Conservation (phyloP, 1,140 invertebrate species). For the Caligus rogercresseyi region DNA sequence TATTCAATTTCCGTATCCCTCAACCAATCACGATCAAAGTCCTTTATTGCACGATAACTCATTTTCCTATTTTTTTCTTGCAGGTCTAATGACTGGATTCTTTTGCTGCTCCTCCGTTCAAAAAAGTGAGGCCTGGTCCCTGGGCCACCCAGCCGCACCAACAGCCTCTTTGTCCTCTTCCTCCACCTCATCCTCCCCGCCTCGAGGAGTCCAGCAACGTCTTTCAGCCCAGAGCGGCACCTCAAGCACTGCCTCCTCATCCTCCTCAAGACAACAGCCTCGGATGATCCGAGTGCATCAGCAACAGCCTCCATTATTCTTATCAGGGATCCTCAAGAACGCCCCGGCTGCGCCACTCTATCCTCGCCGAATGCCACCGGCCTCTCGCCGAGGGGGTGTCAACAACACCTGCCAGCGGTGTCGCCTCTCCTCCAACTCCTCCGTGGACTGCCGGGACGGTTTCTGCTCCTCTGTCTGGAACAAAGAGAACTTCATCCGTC, state of each 20-base stretch:
- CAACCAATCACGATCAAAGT: too few species aligned
- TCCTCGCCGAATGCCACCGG: not conserved
- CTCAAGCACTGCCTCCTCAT: not conserved
- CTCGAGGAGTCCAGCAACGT: not conserved
- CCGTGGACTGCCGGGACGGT: not conserved
- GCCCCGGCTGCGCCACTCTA: too few species aligned
- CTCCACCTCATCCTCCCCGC: not conserved
- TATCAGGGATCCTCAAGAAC: too few species aligned
- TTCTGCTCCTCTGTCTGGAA: not conserved
- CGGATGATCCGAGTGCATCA: too few species aligned
- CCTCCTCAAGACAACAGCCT: not conserved
- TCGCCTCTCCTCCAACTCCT: not conserved
- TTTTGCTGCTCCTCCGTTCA: not conserved
- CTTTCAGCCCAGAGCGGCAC: not conserved
- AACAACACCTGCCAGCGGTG: not conserved
- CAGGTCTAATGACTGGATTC: not conserved
- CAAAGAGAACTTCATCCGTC: not conserved
- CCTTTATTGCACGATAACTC: too few species aligned
- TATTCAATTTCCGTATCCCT: too few species aligned
- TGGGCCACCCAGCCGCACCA: not conserved
- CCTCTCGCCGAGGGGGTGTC: not conserved
- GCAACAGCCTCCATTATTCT: too few species aligned
- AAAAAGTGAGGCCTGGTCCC: not conserved
- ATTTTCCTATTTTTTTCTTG: too few species aligned
- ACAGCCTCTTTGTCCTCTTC: not conserved